Evolutionary conservation across 2,888 invertebrate species (phyloP).

Genomic region (Mayetiola destructor): DNA sequence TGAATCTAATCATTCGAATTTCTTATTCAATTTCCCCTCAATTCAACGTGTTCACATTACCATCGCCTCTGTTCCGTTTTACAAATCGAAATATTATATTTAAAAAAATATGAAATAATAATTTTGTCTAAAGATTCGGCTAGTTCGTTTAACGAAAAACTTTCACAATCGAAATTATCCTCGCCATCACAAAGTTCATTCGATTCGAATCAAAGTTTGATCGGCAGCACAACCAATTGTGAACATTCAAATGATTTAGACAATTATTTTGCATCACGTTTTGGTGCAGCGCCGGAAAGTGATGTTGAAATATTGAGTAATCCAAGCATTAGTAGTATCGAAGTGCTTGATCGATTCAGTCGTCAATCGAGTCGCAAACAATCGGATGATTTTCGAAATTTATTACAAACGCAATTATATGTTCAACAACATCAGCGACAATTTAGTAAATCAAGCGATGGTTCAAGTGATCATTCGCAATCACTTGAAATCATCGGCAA

Average conservation of each 20-base stretch:
- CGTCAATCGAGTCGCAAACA: conserved; percentile 27
- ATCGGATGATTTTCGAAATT: conserved; percentile 37
- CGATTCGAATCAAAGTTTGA: conserved; percentile 34
- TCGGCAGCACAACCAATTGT: conserved; percentile 32
- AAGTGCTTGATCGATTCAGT: conserved; percentile 36
- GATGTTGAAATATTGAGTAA: conserved; percentile 56
- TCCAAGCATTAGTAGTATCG: conserved; percentile 56
- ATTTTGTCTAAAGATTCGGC: conserved; percentile 31
- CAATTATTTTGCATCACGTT: conserved; percentile 20
- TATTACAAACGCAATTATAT: conserved; percentile 23
- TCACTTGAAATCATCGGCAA: background rate
- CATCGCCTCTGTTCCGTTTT: background rate
- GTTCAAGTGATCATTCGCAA: background rate
- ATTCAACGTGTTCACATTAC: too few species aligned
- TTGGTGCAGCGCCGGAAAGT: conserved; percentile 40
- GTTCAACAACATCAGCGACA: conserved; percentile 3
- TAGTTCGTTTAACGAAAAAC: conserved; percentile 34
- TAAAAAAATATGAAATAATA: too few species aligned
- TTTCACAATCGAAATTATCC: conserved; percentile 34
- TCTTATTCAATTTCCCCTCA: too few species aligned
- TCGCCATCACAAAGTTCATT: conserved; percentile 30
- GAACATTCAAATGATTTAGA: conserved; percentile 24
- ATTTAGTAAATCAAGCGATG: conserved; percentile 7
- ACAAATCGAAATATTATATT: background rate
- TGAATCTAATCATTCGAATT: background rate